Evolutionary conservation across 2,888 invertebrate genomes (phyloP).

Genomic region (Netelia virgata): DNA sequence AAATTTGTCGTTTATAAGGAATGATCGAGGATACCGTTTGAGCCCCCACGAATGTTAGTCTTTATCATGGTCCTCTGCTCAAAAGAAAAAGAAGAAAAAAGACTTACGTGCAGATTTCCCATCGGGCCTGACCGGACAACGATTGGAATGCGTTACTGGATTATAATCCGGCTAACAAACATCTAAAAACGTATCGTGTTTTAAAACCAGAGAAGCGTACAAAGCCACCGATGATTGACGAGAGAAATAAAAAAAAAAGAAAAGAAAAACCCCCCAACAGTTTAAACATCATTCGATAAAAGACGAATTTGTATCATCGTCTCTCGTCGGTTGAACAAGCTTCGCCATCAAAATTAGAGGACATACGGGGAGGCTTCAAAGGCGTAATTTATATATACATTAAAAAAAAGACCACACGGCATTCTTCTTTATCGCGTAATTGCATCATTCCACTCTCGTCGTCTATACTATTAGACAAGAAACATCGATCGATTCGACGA

Average conservation of each 20-base stretch:
- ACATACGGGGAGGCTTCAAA: conserved; percentile 10
- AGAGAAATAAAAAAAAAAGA: conserved; percentile 13
- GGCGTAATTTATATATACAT: conserved; percentile 52
- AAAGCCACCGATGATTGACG: background rate
- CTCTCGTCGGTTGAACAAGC: conserved; percentile 68
- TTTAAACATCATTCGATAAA: conserved; percentile 47
- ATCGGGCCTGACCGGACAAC: conserved; percentile 53
- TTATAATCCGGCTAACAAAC: conserved; percentile 55
- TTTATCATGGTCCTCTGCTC: conserved; percentile 29
- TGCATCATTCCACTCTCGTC: conserved; percentile 60
- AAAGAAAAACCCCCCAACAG: too few species aligned
- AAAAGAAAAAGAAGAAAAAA: conserved; percentile 26
- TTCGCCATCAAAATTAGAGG: conserved; percentile 69
- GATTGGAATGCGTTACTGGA: conserved; percentile 67
- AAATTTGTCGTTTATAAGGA: conserved; percentile 53
- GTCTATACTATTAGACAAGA: conserved; percentile 33
- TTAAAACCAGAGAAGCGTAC: conserved; percentile 27
- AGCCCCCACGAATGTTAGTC: conserved; percentile 29
- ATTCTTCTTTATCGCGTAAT: conserved; percentile 38
- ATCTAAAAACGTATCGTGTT: conserved; percentile 52
- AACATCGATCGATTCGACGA: conserved; percentile 31
- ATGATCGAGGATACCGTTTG: conserved; percentile 61
- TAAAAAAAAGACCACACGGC: conserved; percentile 32
- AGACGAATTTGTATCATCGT: conserved; percentile 32
- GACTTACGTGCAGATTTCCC: conserved; percentile 42